These are phyloP conservation scores for Drosophila sordidapex DNA, from an alignment of 2,888 invertebrate species.

Conservation along the genomic window DNA sequence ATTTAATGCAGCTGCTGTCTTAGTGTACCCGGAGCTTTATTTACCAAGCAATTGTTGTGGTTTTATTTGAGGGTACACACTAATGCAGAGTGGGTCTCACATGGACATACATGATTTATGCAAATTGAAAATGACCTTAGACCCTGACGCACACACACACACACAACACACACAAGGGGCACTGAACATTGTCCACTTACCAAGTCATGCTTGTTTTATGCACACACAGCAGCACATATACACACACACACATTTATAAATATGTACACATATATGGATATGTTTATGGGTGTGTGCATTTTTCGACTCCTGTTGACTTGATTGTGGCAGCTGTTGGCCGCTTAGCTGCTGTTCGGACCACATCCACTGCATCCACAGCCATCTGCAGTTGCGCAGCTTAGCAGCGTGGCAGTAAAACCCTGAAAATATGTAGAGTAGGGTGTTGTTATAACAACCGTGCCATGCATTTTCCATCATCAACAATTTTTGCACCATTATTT, in stretches of 20 bases:
- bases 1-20: constrained; percentile 46
- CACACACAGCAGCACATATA: background rate
- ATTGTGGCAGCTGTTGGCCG: constrained; percentile 72
- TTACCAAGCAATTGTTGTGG: constrained; percentile 68
- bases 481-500: constrained; percentile 75
- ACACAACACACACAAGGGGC: constrained; percentile 3
- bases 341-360: constrained; percentile 55
- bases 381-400: constrained; percentile 40
- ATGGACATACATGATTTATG: constrained; percentile 76
- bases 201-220: constrained; percentile 38
- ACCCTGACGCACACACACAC: constrained; percentile 46
- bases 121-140: constrained; percentile 81
- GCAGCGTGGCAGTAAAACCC: constrained; percentile 17
- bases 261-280: background rate
- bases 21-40: constrained; percentile 35
- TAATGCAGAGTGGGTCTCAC: constrained; percentile 36
- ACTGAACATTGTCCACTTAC: constrained; percentile 62
- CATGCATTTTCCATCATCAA: constrained; percentile 69
- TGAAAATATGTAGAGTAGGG: background rate
- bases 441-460: background rate
- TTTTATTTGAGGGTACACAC: constrained; percentile 41
- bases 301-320: constrained; percentile 71
- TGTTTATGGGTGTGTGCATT: constrained; percentile 40
- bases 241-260: background rate
- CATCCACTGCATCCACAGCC: constrained; percentile 36